Conservation (phyloP, 1,140 invertebrate genomes). For the Cherax quadricarinatus region DNA sequence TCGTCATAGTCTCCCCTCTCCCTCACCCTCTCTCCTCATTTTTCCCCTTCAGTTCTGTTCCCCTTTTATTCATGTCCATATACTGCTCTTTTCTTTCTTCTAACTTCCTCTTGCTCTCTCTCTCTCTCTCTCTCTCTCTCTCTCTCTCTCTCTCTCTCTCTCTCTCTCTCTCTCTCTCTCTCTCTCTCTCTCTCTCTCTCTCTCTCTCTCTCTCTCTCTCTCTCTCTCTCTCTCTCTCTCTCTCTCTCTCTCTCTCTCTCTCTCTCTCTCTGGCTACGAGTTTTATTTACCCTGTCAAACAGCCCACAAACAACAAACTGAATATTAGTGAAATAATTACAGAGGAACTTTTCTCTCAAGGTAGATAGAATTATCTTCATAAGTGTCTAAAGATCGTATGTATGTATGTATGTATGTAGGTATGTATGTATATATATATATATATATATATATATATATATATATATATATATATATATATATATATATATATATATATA, state of each 20-base stretch:
- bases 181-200: background rate
- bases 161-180: constrained; percentile 31
- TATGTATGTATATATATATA: background rate
- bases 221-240: too few relatives aligned
- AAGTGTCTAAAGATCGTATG: constrained; percentile 14
- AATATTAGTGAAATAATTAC: too few relatives aligned
- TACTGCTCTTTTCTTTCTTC: too few relatives aligned
- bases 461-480: background rate
- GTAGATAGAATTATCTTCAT: background rate
- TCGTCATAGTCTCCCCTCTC: background rate
- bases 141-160: constrained; percentile 38
- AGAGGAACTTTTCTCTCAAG: too few relatives aligned
- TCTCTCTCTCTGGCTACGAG: too few relatives aligned
- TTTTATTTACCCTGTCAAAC: too few relatives aligned
- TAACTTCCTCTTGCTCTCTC: background rate
- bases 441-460: background rate
- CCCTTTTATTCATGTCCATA: too few relatives aligned
- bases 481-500: too few relatives aligned
- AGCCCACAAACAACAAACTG: too few relatives aligned
- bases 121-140: constrained; percentile 29
- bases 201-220: too few relatives aligned
- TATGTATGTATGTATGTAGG: background rate
- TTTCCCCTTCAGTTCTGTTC: too few relatives aligned
- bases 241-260: too few relatives aligned
- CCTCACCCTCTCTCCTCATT: background rate